These are phyloP conservation scores for Nomada flava DNA, from an alignment of 2,888 invertebrate species.

Conservation along the genomic window DNA sequence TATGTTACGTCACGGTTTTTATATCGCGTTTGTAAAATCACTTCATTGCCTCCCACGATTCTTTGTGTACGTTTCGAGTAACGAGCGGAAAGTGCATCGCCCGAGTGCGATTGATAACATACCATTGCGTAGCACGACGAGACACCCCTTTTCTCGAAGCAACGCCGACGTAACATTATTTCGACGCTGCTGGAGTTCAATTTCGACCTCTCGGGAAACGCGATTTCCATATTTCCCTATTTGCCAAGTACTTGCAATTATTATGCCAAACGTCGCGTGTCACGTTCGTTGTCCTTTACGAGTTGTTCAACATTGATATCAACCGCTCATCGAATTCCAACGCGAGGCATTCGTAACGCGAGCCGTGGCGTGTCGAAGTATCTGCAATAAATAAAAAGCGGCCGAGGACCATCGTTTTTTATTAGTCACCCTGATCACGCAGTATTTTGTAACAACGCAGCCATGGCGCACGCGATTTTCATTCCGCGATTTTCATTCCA, in stretches of 20 bases:
- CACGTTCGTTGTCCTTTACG: not conserved
- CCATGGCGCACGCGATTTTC: not conserved
- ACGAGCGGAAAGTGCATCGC: not conserved
- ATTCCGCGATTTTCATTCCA: not conserved
- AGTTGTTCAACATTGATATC: not conserved
- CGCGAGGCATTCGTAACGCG: not conserved
- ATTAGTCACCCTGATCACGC: conserved; percentile 2
- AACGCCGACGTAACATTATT: not conserved
- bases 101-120: not conserved
- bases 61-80: not conserved
- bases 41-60: conserved; percentile 47
- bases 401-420: not conserved
- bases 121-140: not conserved
- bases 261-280: not conserved
- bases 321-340: not conserved
- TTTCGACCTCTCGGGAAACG: not conserved
- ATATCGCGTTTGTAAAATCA: conserved; percentile 37
- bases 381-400: conserved; percentile 31
- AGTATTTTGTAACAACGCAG: conserved; percentile 20
- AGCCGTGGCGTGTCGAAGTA: not conserved
- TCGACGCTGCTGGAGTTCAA: not conserved
- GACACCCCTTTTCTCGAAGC: not conserved
- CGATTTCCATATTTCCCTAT: not conserved
- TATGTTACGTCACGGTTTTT: conserved; percentile 45
- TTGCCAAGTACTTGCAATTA: not conserved